Base-by-base conservation (phyloP, 2,888 invertebrate species). In the Catocala sponsa region DNA sequence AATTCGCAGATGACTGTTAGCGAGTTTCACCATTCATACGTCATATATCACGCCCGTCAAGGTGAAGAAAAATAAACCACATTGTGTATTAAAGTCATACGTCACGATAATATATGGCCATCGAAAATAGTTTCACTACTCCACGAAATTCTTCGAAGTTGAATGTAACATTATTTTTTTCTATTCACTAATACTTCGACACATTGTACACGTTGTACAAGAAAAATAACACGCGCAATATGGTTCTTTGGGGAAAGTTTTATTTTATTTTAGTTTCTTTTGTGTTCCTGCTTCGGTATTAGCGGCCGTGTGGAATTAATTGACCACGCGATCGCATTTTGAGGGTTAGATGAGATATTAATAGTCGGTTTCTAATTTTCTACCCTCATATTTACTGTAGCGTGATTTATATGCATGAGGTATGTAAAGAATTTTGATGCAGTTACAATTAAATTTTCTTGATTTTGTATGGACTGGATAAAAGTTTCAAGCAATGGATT, bases 291-390 rank as follows among this genome's bases (percentile, higher is more conserved):
- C 61, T 55, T 62, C 55, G 47, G 53, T 65, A 63, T 78, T 61
- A 66, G 63, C 55, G 33, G 13, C 65, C 49, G 55, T 63, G 65
- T 68, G 71, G 59, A 63, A 68, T 65, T 79, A 79, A 78, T 78
- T 70, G 80, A 71, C 68, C 81, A 80, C 79, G 81, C 81, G 71
- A 81, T 74, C 65, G 54, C 15, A 49, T 48, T 74, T 72, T 59
- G 70, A 56, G 61, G 64, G 68, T 67, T 62, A 33, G 55, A 55
- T 64, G 63, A 48, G 66, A 71, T 70, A 73, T 71, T 76, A 60
- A 69, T 69, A 69, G 69, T 71, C 62, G 55, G 63, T 59, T 65
- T 59, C 64, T 59, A 68, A 63, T 70, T 70, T 68, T 54, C 51
- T 53, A 50, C 38, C 54, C 50, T 47, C 0, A 42, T 49, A 13